Evolutionary conservation across 2,888 invertebrate genomes (phyloP).

Genomic region (Diarsia rubi): DNA sequence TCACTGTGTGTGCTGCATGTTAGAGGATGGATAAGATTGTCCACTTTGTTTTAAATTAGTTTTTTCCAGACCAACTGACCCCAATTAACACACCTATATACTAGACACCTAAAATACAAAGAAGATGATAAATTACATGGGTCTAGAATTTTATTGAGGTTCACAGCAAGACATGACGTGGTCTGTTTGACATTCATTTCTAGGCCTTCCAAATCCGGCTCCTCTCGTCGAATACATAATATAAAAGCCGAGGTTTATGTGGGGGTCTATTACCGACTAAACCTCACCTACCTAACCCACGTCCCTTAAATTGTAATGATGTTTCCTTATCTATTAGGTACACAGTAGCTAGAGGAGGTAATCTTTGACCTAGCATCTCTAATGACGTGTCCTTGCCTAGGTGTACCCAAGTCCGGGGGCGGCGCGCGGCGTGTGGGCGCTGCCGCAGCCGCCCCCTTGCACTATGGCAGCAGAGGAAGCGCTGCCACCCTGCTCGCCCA

Average conservation of each 20-base stretch:
- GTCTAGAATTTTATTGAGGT: background rate
- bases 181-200: background rate
- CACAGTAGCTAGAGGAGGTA: background rate
- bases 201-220: background rate
- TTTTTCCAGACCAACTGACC: background rate
- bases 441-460: constrained; percentile 95
- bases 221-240: background rate
- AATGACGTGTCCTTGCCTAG: constrained; percentile 69
- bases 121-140: background rate
- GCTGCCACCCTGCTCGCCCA: constrained; percentile 86
- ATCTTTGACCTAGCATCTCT: background rate
- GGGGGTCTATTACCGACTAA: background rate
- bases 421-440: constrained; percentile 97
- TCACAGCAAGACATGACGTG: background rate
- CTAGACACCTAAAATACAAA: background rate
- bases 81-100: background rate
- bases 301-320: background rate
- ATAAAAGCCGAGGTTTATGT: background rate
- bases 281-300: background rate
- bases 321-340: constrained; percentile 82
- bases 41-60: background rate
- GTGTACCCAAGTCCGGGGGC: constrained; percentile 97
- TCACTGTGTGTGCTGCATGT: background rate
- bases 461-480: constrained; percentile 94
- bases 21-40: background rate